Conservation (phyloP, 2,888 invertebrate genomes). For the Leptinotarsa rubiginosa region DNA sequence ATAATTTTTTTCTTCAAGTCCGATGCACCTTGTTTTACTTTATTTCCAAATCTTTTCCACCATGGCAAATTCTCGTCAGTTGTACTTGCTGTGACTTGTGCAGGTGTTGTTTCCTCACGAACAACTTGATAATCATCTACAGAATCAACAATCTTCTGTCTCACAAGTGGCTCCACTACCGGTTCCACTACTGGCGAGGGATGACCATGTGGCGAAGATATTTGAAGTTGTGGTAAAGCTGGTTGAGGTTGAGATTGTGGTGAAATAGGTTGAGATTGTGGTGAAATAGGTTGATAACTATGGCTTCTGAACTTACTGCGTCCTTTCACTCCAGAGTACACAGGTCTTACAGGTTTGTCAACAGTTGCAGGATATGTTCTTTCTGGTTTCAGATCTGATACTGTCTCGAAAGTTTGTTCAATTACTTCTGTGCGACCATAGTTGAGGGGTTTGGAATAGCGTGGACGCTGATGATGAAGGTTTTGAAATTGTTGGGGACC, state of each 20-base stretch:
- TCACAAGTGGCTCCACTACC: constrained; percentile 1
- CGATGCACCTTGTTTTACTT: constrained; percentile 68
- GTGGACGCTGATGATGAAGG: background rate
- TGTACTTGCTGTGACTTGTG: constrained; percentile 42
- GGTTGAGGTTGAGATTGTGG: too few species aligned
- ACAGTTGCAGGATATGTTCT: constrained; percentile 21
- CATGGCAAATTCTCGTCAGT: constrained; percentile 64
- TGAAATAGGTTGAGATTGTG: background rate
- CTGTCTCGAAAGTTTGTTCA: constrained; percentile 39
- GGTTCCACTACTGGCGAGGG: background rate
- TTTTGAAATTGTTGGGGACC: background rate
- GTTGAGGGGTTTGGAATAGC: background rate
- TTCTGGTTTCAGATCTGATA: constrained; percentile 49
- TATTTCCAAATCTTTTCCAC: constrained; percentile 71
- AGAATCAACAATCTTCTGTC: background rate
- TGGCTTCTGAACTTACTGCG: background rate
- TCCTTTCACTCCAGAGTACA: constrained; percentile 33
- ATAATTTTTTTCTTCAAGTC: constrained; percentile 57
- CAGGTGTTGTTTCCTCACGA: constrained; percentile 35
- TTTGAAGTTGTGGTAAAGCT: background rate
- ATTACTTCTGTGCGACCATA: background rate
- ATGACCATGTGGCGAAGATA: background rate
- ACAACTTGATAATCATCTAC: background rate
- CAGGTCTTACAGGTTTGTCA: constrained; percentile 22
- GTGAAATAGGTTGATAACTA: background rate